A percentile compares a stretch with the other conserved stretches of the same genome.
phyloP scores from a whole-genome alignment of 2,797 vertebrate genomes.

The Rhodeus uyekii region DNA sequence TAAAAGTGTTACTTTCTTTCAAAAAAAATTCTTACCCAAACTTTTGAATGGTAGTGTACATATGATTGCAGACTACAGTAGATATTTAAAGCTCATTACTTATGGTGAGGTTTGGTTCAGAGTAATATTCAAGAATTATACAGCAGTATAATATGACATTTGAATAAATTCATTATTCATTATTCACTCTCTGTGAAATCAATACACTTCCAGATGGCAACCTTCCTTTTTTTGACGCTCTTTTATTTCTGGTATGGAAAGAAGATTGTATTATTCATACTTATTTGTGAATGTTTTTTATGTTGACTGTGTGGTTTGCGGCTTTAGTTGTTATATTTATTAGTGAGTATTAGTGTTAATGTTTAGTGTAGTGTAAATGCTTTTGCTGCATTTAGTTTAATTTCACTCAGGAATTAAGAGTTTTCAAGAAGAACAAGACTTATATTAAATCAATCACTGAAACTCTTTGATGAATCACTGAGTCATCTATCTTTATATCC shows the following conservation, averaged over 20 bases:
- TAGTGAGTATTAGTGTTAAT: not conserved
- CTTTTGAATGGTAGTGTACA: not conserved
- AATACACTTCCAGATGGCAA: not conserved
- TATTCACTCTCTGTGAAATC: not conserved
- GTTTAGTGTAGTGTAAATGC: not conserved
- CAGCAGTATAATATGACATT: not conserved
- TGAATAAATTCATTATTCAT: not conserved
- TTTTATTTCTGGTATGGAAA: slow-evolving; percentile 2
- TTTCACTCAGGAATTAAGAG: not conserved
- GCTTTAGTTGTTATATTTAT: not conserved
- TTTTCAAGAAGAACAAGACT: not conserved
- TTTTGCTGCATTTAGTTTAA: no score
- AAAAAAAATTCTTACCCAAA: not conserved
- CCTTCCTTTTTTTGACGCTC: not conserved
- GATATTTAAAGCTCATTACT: not conserved
- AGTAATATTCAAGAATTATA: not conserved
- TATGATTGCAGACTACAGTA: not conserved
- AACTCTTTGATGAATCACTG: slow-evolving; percentile 76
- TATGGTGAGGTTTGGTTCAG: not conserved
- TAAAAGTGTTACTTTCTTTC: not conserved
- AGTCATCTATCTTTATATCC: slow-evolving; percentile 39
- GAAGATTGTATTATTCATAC: not conserved
- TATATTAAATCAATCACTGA: not conserved
- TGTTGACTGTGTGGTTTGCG: not conserved
- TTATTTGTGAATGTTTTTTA: not conserved